Evolutionary conservation across 2,113 vertebrate genomes (phyloP).

Genomic region (Nematolebias whitei): DNA sequence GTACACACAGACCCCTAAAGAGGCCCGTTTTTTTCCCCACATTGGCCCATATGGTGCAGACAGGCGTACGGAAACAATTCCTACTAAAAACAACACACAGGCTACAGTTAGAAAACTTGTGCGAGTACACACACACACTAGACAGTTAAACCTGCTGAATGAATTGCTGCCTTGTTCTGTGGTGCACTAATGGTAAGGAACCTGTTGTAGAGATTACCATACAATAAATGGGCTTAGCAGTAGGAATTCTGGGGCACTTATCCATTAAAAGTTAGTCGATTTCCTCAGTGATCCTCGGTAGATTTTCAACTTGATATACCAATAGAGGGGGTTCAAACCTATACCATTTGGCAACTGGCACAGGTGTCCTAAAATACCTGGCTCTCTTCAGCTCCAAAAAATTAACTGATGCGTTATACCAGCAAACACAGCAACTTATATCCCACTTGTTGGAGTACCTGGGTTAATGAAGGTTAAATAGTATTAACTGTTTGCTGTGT

Average conservation of each 20-base stretch:
- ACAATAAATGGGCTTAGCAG: constrained; percentile 41
- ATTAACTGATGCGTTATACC: background rate
- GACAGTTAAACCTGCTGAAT: constrained; percentile 75
- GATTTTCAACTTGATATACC: constrained; percentile 59
- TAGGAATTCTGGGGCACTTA: constrained; percentile 64
- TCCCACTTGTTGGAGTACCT: no score
- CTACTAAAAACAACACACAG: constrained; percentile 76
- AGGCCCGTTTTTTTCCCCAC: constrained; percentile 71
- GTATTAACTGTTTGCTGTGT: no score
- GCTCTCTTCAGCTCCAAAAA: constrained; percentile 24
- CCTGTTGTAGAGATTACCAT: constrained; percentile 69
- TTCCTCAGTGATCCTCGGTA: constrained; percentile 58
- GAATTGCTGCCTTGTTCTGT: constrained; percentile 78
- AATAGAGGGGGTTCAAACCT: constrained; percentile 35
- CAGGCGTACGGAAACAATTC: constrained; percentile 77
- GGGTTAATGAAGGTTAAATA: no score
- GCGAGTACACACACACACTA: constrained; percentile 42
- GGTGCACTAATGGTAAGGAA: constrained; percentile 70
- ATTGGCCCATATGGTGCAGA: constrained; percentile 76
- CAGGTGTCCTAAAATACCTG: constrained; percentile 31
- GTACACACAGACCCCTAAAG: constrained; percentile 63
- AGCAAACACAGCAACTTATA: constrained; percentile 29
- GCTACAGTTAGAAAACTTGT: constrained; percentile 68
- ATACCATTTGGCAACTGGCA: constrained; percentile 31
- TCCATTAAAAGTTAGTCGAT: constrained; percentile 65